Evolutionary conservation across 2,888 invertebrate species (phyloP), one percentile per base, ranked within the genome.

Genomic region (Phengaris arion): DNA sequence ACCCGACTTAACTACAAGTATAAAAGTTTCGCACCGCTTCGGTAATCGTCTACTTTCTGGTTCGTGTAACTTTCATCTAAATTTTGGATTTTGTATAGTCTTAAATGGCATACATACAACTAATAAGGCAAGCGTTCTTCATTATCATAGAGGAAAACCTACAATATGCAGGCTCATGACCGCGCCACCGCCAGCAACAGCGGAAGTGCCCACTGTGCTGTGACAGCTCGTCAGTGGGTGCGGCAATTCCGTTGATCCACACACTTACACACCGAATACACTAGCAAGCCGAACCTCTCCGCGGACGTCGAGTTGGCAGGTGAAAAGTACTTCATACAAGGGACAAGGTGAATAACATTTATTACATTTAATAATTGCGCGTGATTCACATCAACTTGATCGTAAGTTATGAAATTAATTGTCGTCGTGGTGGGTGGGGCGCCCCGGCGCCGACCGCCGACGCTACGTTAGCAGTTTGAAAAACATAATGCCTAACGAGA

Each of bases 391-490:
- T 81, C 82, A 85, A 82, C 87, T 87, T 82, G 82, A 85, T 87
- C 84, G 85, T 87, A 85, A 83, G 87, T 85, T 83, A 78, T 80
- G 79, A 76, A 81, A 80, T 77, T 81, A 78, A 85, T 79, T 84
- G 83, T 83, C 81, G 83, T 82, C 79, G 82, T 82, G 81, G 82
- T 81, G 81, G 82, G 79, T 78, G 79, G 82, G 91, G 89, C 91
- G 92, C 89, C 79, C 78, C 74, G 77, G 89, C 93, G 91, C 92
- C 93, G 81, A 85, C 78, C 85, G 94, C 95, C 94, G 94, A 89
- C 95, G 96, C 97, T 98, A 98, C 97, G 98, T 98, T 87, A 98
- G 95, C 94, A 98, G 95, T 94, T 98, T 98, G 95, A 98, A 97
- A 95, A 98, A 98, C 96, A 98, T 96, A 94, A 98, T 96, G 91